Base-by-base conservation (phyloP, 1,140 invertebrate genomes). In the Venturia canescens region DNA sequence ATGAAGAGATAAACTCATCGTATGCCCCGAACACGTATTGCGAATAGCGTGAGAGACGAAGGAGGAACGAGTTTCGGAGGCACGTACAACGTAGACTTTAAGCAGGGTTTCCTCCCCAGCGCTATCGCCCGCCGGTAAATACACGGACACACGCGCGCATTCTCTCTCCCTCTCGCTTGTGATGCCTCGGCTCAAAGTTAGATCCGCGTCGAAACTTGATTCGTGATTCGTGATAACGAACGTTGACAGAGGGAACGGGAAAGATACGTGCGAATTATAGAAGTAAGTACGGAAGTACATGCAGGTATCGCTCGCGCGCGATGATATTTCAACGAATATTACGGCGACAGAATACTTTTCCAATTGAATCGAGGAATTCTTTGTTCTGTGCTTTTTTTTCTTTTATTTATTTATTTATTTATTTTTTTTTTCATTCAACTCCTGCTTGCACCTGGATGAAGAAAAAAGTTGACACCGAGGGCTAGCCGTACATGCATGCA, bases 21-120 rank as follows among this genome's bases (percentile, higher is more conserved):
- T 66, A 77, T 63, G 75, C 75, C 75, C 75, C 31, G 66, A 34
- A 77, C 75, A 77, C 75, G 75, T 77, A 77, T 77, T 48, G 3
- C 27, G 53, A 34, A 44, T 11, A 18, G 38, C 16, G 15, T 18
- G 29, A 60, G 72, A 57, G 15, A 15, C 57, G 66, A 69, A 16
- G 5, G 23, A 34, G 31, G 21, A 23, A 77, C 18, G 66, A 77
- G 75, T 77, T 77, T 34, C 31, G n/a, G 18, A 77, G 57, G 75
- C 75, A 77, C 75, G 75, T 77, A 77, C 75, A 18, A 44, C 29
- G 21, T 1, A 21, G 66, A 31, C 29, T n/a, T 69, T 69, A 16
- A 18, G 29, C 7, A 69, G 57, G 44, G 57, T 60, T 77, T 53
- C 72, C 4, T 31, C 34, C 60, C n/a, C 0, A 76, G 75, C n/a